phyloP scores from a whole-genome alignment of 2,113 vertebrate species.

The Anas platyrhynchos region DNA sequence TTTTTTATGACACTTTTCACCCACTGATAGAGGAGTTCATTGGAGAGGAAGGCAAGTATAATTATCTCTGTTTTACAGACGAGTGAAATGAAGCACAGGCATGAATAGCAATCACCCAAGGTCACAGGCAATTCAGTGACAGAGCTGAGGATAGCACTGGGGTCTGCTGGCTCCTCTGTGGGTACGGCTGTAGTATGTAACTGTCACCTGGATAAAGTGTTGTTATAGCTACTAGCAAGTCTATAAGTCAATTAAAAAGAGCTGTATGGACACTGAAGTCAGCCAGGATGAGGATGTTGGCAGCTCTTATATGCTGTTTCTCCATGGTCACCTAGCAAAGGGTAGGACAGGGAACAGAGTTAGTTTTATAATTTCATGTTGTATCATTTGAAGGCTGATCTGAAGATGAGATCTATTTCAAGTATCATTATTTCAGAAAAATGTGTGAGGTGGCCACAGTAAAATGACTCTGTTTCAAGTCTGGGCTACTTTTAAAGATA shows the following conservation, averaged over 20 bases:
- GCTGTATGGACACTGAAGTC: not conserved
- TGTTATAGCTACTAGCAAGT: not conserved
- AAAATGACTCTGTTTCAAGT: not conserved
- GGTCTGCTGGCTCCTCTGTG: not conserved
- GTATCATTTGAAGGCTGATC: not conserved
- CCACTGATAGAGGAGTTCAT: not conserved
- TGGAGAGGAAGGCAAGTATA: not conserved
- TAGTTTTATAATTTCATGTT: not conserved
- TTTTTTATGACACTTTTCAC: not conserved
- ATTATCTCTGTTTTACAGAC: not conserved
- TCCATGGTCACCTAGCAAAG: not conserved
- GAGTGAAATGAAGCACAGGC: not conserved
- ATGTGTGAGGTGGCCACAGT: not conserved
- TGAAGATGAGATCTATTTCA: not conserved
- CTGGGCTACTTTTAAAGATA: not conserved
- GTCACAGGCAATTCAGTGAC: not conserved
- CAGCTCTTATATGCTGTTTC: not conserved
- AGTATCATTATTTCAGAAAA: not conserved
- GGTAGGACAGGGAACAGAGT: not conserved
- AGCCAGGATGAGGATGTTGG: not conserved
- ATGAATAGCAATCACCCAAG: not conserved
- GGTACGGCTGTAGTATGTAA: not conserved
- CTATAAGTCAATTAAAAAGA: not conserved
- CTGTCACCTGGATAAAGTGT: not conserved
- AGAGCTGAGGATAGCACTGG: not conserved